phyloP scores from a whole-genome alignment of 2,888 invertebrate genomes.

The Ichneumon xanthorius region DNA sequence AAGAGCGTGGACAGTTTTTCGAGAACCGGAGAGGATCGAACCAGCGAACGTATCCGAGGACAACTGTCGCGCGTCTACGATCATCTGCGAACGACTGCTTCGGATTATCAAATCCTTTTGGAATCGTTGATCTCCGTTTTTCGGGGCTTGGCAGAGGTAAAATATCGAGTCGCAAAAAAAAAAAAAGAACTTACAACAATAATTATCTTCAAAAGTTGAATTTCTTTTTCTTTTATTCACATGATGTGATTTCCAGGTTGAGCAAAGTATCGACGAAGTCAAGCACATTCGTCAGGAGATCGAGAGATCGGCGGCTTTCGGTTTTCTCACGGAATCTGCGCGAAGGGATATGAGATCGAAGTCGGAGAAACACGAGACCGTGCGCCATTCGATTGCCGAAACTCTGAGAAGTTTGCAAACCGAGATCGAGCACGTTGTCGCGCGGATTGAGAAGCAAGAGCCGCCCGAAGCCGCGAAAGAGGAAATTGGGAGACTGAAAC shows the following conservation, averaged over 20 bases:
- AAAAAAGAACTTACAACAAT: not conserved
- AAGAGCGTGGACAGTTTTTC: conserved; percentile 89
- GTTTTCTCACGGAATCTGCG: conserved; percentile 64
- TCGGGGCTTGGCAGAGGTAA: conserved; percentile 88
- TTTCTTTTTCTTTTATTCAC: not conserved
- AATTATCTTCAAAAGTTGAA: not conserved
- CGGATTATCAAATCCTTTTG: conserved; percentile 90
- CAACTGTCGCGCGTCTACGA: conserved; percentile 89
- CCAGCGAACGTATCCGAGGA: conserved; percentile 88
- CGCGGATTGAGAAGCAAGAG: conserved; percentile 90
- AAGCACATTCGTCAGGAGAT: conserved; percentile 73
- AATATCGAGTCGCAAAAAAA: too few species aligned
- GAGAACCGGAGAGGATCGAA: conserved; percentile 87
- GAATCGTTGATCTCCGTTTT: conserved; percentile 91
- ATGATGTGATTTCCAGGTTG: conserved; percentile 71
- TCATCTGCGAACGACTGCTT: conserved; percentile 88
- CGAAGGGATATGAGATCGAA: conserved; percentile 62
- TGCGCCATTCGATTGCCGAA: conserved; percentile 82
- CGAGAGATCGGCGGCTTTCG: conserved; percentile 60
- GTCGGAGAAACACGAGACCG: conserved; percentile 57
- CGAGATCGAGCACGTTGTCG: conserved; percentile 89
- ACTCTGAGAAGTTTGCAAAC: conserved; percentile 88
- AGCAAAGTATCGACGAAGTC: conserved; percentile 83
- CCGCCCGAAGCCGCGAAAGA: conserved; percentile 88
- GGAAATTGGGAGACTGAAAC: conserved; percentile 89